Conservation (phyloP, 2,113 vertebrate genomes). For the Hyla sarda region DNA sequence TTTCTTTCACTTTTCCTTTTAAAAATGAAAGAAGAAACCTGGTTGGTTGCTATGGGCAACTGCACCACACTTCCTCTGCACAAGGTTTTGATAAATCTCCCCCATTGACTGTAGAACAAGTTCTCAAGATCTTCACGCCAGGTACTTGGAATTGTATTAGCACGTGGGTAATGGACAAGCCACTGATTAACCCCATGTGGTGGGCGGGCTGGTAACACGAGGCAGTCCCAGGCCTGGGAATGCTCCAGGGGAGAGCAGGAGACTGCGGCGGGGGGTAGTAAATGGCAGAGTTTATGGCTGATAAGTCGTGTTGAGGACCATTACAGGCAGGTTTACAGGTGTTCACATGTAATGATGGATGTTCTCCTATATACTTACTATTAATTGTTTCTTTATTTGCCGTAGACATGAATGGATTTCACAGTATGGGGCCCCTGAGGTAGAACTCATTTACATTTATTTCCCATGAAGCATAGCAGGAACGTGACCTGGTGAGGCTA, state of each 20-base stretch:
- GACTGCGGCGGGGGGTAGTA: neutral
- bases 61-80: too few relatives aligned
- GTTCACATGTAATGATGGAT: neutral
- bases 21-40: too few relatives aligned
- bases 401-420: neutral
- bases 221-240: neutral
- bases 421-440: neutral
- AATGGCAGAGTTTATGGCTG: constrained; percentile 11
- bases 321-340: constrained; percentile 16
- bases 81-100: too few relatives aligned
- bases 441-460: neutral
- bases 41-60: too few relatives aligned
- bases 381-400: constrained; percentile 18
- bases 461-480: neutral
- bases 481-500: neutral
- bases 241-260: constrained; percentile 1
- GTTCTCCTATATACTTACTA: neutral
- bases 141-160: neutral
- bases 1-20: too few relatives aligned
- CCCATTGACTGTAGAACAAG: too few relatives aligned
- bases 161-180: neutral
- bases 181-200: neutral
- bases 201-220: neutral
- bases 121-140: neutral
- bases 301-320: neutral